Evolutionary conservation across 1,140 invertebrate species (phyloP).

Genomic region (Ptiloglossa arizonensis): DNA sequence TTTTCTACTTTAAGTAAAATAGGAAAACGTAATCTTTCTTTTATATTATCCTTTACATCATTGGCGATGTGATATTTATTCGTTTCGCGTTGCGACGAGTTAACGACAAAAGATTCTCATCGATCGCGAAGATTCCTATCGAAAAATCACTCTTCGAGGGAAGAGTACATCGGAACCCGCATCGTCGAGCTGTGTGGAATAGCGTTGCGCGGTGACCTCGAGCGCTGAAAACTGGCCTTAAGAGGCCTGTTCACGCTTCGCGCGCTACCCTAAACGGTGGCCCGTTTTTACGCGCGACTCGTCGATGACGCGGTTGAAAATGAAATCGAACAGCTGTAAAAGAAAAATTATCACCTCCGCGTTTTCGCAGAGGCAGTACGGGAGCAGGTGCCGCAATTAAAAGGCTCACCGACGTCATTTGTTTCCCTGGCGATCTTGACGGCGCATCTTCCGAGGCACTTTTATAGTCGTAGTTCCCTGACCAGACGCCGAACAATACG

Average conservation of each 20-base stretch:
- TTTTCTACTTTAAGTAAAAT: too few relatives aligned
- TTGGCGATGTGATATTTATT: too few relatives aligned
- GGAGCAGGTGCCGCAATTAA: slow-evolving; percentile 73
- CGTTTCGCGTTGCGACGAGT: too few relatives aligned
- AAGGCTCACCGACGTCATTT: slow-evolving; percentile 70
- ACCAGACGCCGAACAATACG: slow-evolving; percentile 39
- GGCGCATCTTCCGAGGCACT: slow-evolving; percentile 64
- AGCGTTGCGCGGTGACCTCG: neutral
- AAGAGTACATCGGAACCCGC: too few relatives aligned
- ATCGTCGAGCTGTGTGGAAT: too few relatives aligned
- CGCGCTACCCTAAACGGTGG: neutral
- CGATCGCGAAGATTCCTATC: too few relatives aligned
- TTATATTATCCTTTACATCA: too few relatives aligned
- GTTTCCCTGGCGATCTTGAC: slow-evolving; percentile 71
- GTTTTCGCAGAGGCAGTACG: slow-evolving; percentile 44
- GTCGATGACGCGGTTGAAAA: slow-evolving; percentile 58
- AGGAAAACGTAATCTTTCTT: too few relatives aligned
- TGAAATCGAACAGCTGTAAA: slow-evolving; percentile 67
- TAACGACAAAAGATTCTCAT: too few relatives aligned
- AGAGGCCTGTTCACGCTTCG: neutral
- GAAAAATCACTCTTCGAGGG: too few relatives aligned
- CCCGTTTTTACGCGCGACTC: slow-evolving; percentile 1
- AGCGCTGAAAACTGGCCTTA: neutral
- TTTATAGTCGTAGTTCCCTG: slow-evolving; percentile 67
- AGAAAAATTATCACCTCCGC: slow-evolving; percentile 65